A percentile compares a stretch with the other conserved stretches of the same genome.
phyloP scores from a whole-genome alignment of 2,888 invertebrate genomes.

The Mylabris sibirica region DNA sequence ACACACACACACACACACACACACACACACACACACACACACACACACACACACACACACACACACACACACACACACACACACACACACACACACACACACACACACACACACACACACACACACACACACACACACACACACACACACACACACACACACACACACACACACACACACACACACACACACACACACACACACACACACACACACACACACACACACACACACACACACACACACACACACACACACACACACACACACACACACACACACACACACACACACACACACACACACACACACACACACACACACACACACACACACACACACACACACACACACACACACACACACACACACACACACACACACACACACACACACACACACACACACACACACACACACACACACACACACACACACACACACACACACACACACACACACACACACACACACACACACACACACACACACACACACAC shows the following conservation, averaged over 20 bases:
- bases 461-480: constrained; percentile 39
- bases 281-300: constrained; percentile 39
- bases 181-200: constrained; percentile 40
- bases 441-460: constrained; percentile 39
- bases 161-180: constrained; percentile 39
- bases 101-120: constrained; percentile 38
- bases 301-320: constrained; percentile 38
- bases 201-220: constrained; percentile 39
- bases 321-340: constrained; percentile 38
- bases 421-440: constrained; percentile 39
- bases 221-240: constrained; percentile 39
- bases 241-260: constrained; percentile 39
- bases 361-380: constrained; percentile 30
- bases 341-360: constrained; percentile 37
- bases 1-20: constrained; percentile 39
- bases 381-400: constrained; percentile 39
- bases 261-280: constrained; percentile 39
- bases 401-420: constrained; percentile 40
- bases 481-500: constrained; percentile 39
- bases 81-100: constrained; percentile 38
- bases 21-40: constrained; percentile 39
- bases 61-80: constrained; percentile 39
- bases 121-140: constrained; percentile 37
- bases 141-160: constrained; percentile 30
- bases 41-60: constrained; percentile 39